Evolutionary conservation across 2,888 invertebrate species (phyloP), one percentile per base, ranked within the genome.

Genomic region (Lasioglossum lativentre): DNA sequence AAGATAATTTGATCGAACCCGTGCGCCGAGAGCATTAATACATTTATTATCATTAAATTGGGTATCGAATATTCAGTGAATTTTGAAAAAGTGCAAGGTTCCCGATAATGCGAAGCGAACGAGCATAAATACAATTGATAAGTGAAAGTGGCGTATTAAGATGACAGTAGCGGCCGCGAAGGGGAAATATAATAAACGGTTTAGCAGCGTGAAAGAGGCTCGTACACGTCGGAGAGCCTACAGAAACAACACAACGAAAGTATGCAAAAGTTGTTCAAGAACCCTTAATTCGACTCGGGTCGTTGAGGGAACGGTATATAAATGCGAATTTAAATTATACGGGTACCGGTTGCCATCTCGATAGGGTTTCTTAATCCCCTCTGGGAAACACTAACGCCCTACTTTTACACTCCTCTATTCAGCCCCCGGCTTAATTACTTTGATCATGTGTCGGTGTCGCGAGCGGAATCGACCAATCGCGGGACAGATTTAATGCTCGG

Each of bases 351-450:
- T 87, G 82, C 88, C 86, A 90, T 90, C 90, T 81, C 91, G 88
- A 86, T 94, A 94, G 86, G 94, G 94, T 91, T 94, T 94, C 94
- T 94, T 94, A 94, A 94, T 94, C 94, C 93, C 90, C 92, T 81
- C 73, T 84, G 85, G 81, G 91, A 91, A 93, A 93, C 93, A 90
- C 90, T 92, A 93, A 93, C 93, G 94, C 90, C 94, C 94, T 94
- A 94, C 92, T 94, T 94, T 91, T 74, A 78, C 90, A 78, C 89
- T 87, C 88, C 88, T 86, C 88, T 76, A 78, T 75, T 79, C 74
- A 74, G 56, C 76, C 66, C 66, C 85, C 82, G 70, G 75, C 88
- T 91, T 94, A 94, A 94, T 94, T 94, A 93, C 93, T 92, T 92
- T 93, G 92, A 94, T 93, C 91, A 91, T 89, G 91, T 90, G 90